phyloP scores from a whole-genome alignment of 2,888 invertebrate genomes.

The Maniola hyperantus region DNA sequence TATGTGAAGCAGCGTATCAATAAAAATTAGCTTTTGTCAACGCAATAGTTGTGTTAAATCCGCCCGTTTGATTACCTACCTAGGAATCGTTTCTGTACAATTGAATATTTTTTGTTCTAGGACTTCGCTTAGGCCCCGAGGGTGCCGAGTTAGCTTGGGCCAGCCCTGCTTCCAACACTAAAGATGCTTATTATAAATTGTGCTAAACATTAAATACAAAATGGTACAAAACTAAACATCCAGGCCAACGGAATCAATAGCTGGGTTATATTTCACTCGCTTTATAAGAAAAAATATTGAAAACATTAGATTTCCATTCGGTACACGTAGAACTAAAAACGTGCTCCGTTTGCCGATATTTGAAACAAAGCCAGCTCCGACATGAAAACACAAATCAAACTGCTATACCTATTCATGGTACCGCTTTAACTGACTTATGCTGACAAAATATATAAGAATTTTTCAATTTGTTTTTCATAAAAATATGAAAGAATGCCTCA shows the following conservation, averaged over 20 bases:
- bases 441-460: constrained; percentile 9
- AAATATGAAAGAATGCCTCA: neutral
- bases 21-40: no score
- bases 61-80: no score
- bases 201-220: constrained; percentile 11
- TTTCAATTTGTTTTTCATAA: constrained; percentile 9
- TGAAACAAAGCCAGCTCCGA: constrained; percentile 71
- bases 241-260: constrained; percentile 52
- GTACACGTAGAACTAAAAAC: constrained; percentile 62
- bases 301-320: constrained; percentile 64
- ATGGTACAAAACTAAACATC: constrained; percentile 32
- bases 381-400: constrained; percentile 74
- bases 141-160: no score
- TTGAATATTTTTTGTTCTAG: no score
- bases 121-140: no score
- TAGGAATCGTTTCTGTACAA: no score
- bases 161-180: no score
- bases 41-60: no score
- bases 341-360: constrained; percentile 70
- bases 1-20: no score
- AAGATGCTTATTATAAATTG: neutral
- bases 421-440: constrained; percentile 33
- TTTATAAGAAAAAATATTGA: constrained; percentile 70
- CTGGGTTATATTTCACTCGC: constrained; percentile 54
- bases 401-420: constrained; percentile 41